Evolutionary conservation across 2,113 vertebrate species (phyloP).

Genomic region (Rhipidura dahli): DNA sequence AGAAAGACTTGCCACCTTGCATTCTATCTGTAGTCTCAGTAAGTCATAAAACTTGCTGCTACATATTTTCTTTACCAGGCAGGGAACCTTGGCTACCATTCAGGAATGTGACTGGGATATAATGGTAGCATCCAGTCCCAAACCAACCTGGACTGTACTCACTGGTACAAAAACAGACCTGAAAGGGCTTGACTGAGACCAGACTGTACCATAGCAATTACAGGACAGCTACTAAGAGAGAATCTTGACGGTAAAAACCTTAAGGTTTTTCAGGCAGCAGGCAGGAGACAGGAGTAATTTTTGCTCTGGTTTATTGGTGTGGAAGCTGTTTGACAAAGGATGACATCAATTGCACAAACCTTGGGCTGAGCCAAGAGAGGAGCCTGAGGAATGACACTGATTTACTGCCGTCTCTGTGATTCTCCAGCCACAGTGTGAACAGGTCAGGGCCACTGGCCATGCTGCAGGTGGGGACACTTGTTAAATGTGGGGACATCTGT

Average conservation of each 20-base stretch:
- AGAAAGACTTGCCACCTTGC: not conserved
- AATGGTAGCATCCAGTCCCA: not conserved
- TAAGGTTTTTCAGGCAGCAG: not conserved
- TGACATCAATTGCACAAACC: not conserved
- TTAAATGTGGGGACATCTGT: not conserved
- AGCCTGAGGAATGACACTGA: rapidly evolving
- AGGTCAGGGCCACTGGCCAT: not conserved
- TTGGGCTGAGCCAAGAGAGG: not conserved
- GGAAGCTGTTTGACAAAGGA: constrained; percentile 15
- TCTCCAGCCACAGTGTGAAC: rapidly evolving
- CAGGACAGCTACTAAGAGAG: not conserved
- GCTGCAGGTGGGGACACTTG: not conserved
- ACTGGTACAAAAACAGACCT: not conserved
- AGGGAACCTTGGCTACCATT: constrained; percentile 22
- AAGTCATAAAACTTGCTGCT: not conserved
- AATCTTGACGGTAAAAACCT: not conserved
- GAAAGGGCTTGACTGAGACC: not conserved
- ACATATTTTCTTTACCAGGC: constrained; percentile 2
- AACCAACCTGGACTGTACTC: not conserved
- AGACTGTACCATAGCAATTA: rapidly evolving
- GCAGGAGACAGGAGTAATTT: not conserved
- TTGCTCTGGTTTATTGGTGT: not conserved
- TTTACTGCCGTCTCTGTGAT: not conserved
- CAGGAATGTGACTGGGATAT: not conserved
- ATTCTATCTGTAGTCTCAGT: not conserved